Conservation (phyloP, 2,888 invertebrate genomes). For the Cephus nigrinus region DNA sequence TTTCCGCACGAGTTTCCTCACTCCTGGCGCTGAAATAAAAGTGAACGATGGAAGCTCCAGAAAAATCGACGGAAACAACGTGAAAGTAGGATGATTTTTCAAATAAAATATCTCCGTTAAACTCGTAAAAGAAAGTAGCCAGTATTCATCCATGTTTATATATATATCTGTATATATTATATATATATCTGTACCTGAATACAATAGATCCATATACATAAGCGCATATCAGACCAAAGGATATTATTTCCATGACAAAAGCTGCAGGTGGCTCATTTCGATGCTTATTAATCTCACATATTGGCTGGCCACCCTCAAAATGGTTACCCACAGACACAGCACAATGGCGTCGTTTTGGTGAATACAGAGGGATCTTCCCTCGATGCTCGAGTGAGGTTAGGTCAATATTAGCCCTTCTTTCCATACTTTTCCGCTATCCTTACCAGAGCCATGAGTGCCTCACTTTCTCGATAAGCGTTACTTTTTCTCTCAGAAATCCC, state of each 20-base stretch:
- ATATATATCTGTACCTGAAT: too few species aligned
- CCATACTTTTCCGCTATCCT: neutral
- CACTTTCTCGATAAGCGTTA: neutral
- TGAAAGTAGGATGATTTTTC: neutral
- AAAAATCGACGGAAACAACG: neutral
- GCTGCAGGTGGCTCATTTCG: constrained; percentile 25
- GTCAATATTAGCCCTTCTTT: constrained; percentile 26
- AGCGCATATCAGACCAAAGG: neutral
- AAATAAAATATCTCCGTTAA: neutral
- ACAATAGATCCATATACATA: too few species aligned
- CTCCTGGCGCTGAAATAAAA: neutral
- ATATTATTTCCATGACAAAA: constrained; percentile 7
- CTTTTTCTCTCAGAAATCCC: neutral
- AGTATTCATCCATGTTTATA: neutral
- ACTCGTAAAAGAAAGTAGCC: neutral
- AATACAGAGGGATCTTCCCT: neutral
- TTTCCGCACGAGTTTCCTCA: neutral
- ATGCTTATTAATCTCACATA: constrained; percentile 27
- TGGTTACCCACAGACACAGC: neutral
- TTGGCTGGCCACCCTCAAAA: constrained; percentile 4
- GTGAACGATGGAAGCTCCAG: neutral
- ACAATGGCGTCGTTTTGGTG: neutral
- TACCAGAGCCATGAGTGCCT: neutral
- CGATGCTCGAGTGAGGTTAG: constrained; percentile 17
- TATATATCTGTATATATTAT: too few species aligned